A percentile compares a stretch with the other conserved stretches of the same genome.
These are phyloP conservation scores for Scomber scombrus DNA, from an alignment of 2,113 vertebrate species.

Conservation along the genomic window DNA sequence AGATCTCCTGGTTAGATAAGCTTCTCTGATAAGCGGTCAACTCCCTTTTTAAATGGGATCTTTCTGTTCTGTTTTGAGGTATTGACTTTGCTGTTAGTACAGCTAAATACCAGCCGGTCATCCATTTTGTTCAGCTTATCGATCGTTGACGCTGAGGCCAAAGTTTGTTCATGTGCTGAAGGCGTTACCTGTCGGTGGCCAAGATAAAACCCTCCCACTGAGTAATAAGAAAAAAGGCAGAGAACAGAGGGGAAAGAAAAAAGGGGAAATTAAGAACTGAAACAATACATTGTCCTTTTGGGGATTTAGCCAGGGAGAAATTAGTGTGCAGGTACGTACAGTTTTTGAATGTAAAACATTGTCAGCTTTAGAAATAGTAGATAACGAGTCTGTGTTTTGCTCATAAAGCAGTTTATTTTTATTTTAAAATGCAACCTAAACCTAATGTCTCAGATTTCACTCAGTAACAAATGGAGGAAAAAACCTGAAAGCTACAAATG, in stretches of 20 bases:
- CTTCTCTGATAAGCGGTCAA: background rate
- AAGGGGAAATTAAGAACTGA: background rate
- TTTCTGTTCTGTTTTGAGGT: background rate
- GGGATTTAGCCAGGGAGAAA: slow-evolving; percentile 3
- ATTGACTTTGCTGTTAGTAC: background rate
- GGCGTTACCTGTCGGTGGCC: slow-evolving; percentile 39
- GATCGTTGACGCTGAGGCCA: slow-evolving; percentile 19
- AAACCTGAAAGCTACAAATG: too few species aligned
- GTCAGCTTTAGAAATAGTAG: background rate
- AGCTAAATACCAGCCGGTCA: slow-evolving; percentile 18
- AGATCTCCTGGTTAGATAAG: background rate
- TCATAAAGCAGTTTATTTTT: too few species aligned
- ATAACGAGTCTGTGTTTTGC: too few species aligned
- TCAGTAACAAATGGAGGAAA: too few species aligned
- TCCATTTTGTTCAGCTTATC: slow-evolving; percentile 33
- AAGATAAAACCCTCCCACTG: slow-evolving; percentile 27
- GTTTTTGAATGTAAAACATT: background rate
- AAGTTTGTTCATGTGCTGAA: slow-evolving; percentile 62
- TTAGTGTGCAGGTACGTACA: slow-evolving; percentile 38
- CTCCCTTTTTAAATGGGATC: background rate
- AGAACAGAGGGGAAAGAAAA: background rate
- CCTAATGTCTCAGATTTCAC: too few species aligned
- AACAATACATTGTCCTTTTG: background rate
- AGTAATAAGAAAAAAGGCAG: background rate
- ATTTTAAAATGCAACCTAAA: too few species aligned